Conservation (phyloP, 2,113 vertebrate genomes). For the Arizona elegans region DNA sequence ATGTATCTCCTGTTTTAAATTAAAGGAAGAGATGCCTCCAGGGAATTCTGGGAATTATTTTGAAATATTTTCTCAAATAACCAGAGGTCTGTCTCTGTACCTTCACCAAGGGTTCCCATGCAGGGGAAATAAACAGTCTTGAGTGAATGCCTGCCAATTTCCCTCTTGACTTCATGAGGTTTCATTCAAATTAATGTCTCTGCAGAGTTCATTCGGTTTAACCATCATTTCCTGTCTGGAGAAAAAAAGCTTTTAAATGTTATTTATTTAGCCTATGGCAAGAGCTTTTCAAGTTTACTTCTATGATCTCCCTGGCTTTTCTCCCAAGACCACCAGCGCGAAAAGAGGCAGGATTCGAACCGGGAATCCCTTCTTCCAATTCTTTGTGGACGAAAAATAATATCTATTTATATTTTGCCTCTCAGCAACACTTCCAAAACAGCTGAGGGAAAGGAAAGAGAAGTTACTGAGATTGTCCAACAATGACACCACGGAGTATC, state of each 20-base stretch:
- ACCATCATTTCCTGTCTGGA: not conserved
- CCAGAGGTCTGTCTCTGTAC: not conserved
- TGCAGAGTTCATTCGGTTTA: not conserved
- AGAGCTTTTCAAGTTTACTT: not conserved
- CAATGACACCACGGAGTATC: not conserved
- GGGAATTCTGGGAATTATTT: not conserved
- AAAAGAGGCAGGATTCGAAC: not conserved
- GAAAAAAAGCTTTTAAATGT: not conserved
- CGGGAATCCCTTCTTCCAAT: not conserved
- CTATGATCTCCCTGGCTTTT: not conserved
- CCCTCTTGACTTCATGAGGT: not conserved
- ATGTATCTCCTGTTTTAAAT: not conserved
- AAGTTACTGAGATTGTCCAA: not conserved
- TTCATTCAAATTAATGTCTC: not conserved
- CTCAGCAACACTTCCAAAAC: not conserved
- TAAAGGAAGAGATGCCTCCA: not conserved
- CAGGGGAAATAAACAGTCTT: not conserved
- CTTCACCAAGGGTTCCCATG: not conserved
- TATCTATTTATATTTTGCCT: not conserved
- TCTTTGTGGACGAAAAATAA: not conserved
- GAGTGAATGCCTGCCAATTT: no score
- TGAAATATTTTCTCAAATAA: not conserved
- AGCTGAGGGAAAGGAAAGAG: not conserved
- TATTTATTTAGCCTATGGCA: not conserved
- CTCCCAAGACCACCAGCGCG: not conserved